These are phyloP conservation scores for Andrena trimmerana DNA, from an alignment of 2,888 invertebrate genomes.

Conservation along the genomic window DNA sequence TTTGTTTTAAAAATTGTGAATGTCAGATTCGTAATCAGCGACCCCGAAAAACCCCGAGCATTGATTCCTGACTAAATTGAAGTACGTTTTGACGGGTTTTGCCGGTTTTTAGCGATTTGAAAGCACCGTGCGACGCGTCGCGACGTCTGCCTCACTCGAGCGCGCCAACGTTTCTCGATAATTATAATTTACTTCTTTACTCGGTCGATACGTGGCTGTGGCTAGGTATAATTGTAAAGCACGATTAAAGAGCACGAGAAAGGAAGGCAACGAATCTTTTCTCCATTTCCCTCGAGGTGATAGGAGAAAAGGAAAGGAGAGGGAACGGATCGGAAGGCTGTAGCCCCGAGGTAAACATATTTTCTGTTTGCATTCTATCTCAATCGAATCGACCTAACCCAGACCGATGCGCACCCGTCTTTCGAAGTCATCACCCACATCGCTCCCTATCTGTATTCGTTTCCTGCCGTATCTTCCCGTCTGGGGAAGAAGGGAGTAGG, in stretches of 20 bases:
- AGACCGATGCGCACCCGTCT: conserved; percentile 43
- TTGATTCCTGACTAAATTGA: too few species aligned
- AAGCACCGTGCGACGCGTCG: neutral
- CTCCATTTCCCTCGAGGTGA: neutral
- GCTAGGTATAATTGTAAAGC: conserved; percentile 30
- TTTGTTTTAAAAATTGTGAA: too few species aligned
- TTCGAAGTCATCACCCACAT: conserved; percentile 35
- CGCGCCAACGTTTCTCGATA: conserved; percentile 39
- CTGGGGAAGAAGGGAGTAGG: neutral
- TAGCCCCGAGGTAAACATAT: conserved; percentile 59
- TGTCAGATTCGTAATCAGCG: too few species aligned
- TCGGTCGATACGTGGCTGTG: conserved; percentile 26
- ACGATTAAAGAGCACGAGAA: conserved; percentile 37
- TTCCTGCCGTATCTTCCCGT: conserved; percentile 21
- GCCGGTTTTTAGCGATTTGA: too few species aligned
- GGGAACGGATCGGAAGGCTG: neutral
- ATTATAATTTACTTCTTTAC: conserved; percentile 56
- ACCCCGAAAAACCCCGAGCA: too few species aligned
- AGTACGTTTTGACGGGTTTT: too few species aligned
- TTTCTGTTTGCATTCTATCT: conserved; percentile 53
- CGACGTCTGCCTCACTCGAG: conserved; percentile 12
- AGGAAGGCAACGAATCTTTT: neutral
- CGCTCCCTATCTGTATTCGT: conserved; percentile 40
- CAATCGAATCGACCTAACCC: conserved; percentile 44
- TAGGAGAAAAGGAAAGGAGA: neutral